These are phyloP conservation scores for Jaculus jaculus DNA, from an alignment of 2,113 vertebrate genomes.

Conservation along the genomic window DNA sequence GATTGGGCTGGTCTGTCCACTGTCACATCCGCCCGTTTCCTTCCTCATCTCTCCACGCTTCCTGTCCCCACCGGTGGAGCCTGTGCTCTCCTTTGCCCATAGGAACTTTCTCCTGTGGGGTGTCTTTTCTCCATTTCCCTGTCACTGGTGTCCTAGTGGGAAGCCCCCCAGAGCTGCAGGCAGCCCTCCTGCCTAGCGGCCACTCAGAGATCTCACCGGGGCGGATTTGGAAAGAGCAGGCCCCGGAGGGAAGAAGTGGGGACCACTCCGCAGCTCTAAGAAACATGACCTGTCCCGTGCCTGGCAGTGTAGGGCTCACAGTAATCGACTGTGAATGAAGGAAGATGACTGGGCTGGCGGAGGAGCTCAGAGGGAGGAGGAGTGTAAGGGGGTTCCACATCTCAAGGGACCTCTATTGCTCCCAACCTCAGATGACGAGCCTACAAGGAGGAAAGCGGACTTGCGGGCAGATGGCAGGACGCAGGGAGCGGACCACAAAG, in stretches of 20 bases:
- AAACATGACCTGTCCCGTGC: too few species aligned
- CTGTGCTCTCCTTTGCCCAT: background rate
- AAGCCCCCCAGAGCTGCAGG: background rate
- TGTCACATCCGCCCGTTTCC: slow-evolving; percentile 44
- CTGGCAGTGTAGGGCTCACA: background rate
- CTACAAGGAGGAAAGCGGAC: background rate
- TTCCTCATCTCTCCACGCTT: slow-evolving; percentile 58
- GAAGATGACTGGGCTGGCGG: background rate
- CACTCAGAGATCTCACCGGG: background rate
- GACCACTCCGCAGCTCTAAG: background rate
- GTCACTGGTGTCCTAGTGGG: background rate
- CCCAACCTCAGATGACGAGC: background rate
- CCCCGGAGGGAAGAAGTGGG: background rate
- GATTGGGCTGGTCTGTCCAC: background rate
- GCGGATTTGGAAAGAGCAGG: background rate
- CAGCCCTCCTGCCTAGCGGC: background rate
- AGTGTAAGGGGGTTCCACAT: background rate
- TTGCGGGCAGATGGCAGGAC: background rate
- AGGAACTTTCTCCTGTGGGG: background rate
- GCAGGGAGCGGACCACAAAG: background rate
- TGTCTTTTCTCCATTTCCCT: too few species aligned
- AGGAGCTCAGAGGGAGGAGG: background rate
- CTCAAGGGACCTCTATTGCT: background rate
- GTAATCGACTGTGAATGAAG: background rate
- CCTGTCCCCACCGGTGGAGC: slow-evolving; percentile 8